phyloP scores from a whole-genome alignment of 2,888 invertebrate genomes.

The Sesia bembeciformis region DNA sequence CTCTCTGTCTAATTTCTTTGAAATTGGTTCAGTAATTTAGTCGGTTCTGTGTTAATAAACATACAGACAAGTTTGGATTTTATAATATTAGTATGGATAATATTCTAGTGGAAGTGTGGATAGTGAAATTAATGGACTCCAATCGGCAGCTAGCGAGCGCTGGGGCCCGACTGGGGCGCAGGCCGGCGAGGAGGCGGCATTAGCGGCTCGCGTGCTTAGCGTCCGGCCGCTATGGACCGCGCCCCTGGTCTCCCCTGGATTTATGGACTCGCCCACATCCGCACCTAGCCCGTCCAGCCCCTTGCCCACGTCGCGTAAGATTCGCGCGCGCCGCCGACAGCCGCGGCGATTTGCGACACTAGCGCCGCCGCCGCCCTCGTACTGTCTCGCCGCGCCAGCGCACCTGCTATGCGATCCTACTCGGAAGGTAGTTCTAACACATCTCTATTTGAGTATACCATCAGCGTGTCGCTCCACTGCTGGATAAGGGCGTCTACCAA shows the following conservation, averaged over 20 bases:
- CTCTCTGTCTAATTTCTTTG: too few species aligned
- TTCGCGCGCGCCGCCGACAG: conserved; percentile 53
- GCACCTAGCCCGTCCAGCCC: conserved; percentile 30
- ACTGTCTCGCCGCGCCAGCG: conserved; percentile 48
- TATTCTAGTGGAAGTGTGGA: background rate
- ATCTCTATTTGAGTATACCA: background rate
- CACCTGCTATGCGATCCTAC: conserved; percentile 58
- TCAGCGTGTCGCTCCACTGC: too few species aligned
- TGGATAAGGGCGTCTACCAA: too few species aligned
- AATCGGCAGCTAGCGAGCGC: conserved; percentile 72
- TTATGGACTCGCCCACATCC: conserved; percentile 1
- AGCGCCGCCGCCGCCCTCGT: conserved; percentile 45
- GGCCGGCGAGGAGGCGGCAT: conserved; percentile 37
- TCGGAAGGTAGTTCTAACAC: conserved; percentile 38
- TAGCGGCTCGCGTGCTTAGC: conserved; percentile 44
- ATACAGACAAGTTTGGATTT: too few species aligned
- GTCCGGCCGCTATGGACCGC: conserved; percentile 39
- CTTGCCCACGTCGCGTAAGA: conserved; percentile 46
- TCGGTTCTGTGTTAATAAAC: too few species aligned
- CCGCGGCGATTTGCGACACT: conserved; percentile 38
- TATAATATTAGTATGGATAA: too few species aligned
- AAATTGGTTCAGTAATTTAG: too few species aligned
- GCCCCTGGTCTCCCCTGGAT: conserved; percentile 6
- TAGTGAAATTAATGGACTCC: conserved; percentile 46
- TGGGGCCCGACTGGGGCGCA: conserved; percentile 51